Percentiles rank a stretch among this genome's conserved stretches.
Evolutionary conservation across 2,888 invertebrate genomes (phyloP).

Genomic region (Atherix ibis): DNA sequence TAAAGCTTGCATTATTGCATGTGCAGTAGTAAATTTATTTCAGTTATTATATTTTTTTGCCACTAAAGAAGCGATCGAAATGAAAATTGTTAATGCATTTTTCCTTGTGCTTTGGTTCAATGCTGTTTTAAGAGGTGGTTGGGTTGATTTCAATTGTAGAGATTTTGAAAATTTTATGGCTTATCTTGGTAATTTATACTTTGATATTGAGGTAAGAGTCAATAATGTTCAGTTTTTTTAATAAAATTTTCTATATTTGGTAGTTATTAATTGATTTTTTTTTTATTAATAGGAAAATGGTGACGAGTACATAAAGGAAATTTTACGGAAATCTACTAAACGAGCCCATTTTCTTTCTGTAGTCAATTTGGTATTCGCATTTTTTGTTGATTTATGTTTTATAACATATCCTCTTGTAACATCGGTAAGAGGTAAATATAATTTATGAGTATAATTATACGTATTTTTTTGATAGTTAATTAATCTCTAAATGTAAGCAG

Average conservation of each 20-base stretch:
- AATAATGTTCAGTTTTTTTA: no score
- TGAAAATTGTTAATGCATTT: constrained; percentile 2
- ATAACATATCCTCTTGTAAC: constrained; percentile 1
- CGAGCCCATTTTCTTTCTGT: background rate
- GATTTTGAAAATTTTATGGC: background rate
- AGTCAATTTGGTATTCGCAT: background rate
- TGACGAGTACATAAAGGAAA: background rate
- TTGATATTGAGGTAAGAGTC: background rate
- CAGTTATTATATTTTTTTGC: background rate
- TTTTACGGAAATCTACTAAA: background rate
- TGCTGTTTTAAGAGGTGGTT: background rate
- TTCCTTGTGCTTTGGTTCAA: constrained; percentile 4
- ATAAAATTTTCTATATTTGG: no score
- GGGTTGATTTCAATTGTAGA: background rate
- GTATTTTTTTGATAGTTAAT: background rate
- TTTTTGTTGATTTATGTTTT: background rate
- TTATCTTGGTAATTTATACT: background rate
- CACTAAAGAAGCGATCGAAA: background rate
- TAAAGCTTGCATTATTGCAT: background rate
- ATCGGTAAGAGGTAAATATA: background rate
- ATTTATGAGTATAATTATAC: no score
- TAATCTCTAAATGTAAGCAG: background rate
- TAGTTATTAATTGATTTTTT: background rate
- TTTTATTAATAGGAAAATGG: constrained; percentile 1
- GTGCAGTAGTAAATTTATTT: background rate